A percentile compares a stretch with the other conserved stretches of the same genome.
These are phyloP conservation scores for Varanus komodoensis DNA, from an alignment of 2,113 vertebrate species.

Conservation along the genomic window DNA sequence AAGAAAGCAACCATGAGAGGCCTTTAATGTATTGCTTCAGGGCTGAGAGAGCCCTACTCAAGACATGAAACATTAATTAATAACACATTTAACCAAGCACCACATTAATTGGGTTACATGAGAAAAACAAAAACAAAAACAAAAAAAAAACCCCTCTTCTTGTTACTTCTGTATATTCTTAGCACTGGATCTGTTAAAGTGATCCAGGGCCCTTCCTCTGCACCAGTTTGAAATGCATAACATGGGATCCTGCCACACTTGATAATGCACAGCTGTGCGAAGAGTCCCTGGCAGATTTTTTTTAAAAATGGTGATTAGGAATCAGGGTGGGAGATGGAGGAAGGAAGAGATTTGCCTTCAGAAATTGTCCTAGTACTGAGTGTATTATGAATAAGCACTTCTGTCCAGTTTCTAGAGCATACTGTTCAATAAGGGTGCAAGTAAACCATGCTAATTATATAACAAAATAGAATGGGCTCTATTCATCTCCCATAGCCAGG, in stretches of 20 bases:
- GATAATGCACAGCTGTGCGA: slow-evolving; percentile 17
- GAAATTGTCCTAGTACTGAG: slow-evolving; percentile 39
- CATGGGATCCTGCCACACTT: neutral
- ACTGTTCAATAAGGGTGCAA: slow-evolving; percentile 2
- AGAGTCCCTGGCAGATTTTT: slow-evolving; percentile 35
- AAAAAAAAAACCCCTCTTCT: slow-evolving; percentile 21
- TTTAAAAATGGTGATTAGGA: slow-evolving; percentile 24
- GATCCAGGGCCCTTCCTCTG: neutral
- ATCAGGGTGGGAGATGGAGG: neutral
- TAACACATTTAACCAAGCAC: slow-evolving; percentile 44
- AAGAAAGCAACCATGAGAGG: neutral
- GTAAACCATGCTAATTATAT: slow-evolving; percentile 27
- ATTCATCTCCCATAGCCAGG: neutral
- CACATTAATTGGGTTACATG: slow-evolving; percentile 48
- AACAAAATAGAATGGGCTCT: slow-evolving; percentile 24
- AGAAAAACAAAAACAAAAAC: slow-evolving; percentile 24
- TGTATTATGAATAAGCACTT: slow-evolving; percentile 77
- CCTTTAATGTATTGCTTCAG: slow-evolving; percentile 32
- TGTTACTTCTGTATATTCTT: slow-evolving; percentile 32
- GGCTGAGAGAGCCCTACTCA: neutral
- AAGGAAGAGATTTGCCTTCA: slow-evolving; percentile 12
- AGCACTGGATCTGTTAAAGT: slow-evolving; percentile 38
- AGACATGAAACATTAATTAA: slow-evolving; percentile 16
- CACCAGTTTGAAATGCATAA: slow-evolving; percentile 1
- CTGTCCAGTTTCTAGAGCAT: slow-evolving; percentile 34